phyloP scores from a whole-genome alignment of 2,888 invertebrate genomes.

The Parochlus steinenii region DNA sequence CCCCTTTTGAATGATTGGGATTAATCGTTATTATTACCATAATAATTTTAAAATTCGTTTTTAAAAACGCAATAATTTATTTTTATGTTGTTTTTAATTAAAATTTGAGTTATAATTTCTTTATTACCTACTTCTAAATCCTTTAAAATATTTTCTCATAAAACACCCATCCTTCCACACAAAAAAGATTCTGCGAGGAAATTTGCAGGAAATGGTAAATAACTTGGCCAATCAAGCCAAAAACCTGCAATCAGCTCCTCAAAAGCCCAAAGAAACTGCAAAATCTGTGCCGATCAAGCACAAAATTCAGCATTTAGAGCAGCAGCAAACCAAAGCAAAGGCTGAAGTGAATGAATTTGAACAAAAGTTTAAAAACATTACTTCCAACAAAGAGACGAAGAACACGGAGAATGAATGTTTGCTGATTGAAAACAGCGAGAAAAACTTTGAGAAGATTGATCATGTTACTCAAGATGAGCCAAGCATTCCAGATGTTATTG shows the following conservation, averaged over 20 bases:
- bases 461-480: constrained; percentile 12
- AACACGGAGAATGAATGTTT: constrained; percentile 4
- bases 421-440: constrained; percentile 13
- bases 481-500: constrained; percentile 5
- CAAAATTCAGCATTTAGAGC: constrained; percentile 2
- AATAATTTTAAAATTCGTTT: no score
- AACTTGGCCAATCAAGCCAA: constrained; percentile 25
- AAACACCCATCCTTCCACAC: no score
- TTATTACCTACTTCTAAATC: background rate
- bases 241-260: constrained; percentile 4
- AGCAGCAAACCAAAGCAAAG: constrained; percentile 4
- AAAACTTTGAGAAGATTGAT: constrained; percentile 12
- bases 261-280: constrained; percentile 1
- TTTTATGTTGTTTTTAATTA: no score
- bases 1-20: no score
- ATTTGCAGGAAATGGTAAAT: constrained; percentile 26
- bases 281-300: background rate
- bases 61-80: no score
- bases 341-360: constrained; percentile 3
- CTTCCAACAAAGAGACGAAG: constrained; percentile 11
- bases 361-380: constrained; percentile 9
- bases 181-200: constrained; percentile 31
- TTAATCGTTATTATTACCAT: no score
- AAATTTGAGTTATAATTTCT: no score
- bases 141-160: background rate